Evolutionary conservation across 2,888 invertebrate species (phyloP).

Genomic region (Dicycla oo): DNA sequence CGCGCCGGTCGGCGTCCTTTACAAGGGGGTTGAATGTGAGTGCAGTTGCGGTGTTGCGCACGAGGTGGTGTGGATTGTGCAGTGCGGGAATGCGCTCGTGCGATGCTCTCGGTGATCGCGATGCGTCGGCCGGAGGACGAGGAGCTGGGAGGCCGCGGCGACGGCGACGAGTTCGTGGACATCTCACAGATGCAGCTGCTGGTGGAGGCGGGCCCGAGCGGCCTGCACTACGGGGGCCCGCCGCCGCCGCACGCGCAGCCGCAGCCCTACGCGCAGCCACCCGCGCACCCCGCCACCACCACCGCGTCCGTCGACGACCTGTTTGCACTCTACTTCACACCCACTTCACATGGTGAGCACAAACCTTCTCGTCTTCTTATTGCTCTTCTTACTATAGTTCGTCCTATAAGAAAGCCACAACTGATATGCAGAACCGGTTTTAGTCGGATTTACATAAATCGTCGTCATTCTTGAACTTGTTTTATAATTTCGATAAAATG

Average conservation of each 20-base stretch:
- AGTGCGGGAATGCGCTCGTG: slow-evolving; percentile 88
- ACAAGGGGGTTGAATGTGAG: slow-evolving; percentile 69
- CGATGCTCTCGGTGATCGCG: slow-evolving; percentile 92
- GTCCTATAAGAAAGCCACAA: slow-evolving; percentile 34
- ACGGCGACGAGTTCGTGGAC: slow-evolving; percentile 95
- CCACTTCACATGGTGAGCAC: slow-evolving; percentile 91
- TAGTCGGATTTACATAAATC: slow-evolving; percentile 57
- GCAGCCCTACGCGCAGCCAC: slow-evolving; percentile 81
- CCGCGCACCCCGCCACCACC: slow-evolving; percentile 84
- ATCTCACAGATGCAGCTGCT: slow-evolving; percentile 95
- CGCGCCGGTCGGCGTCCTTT: slow-evolving; percentile 67
- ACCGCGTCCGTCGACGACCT: slow-evolving; percentile 93
- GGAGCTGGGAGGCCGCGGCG: slow-evolving; percentile 88
- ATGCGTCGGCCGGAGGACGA: slow-evolving; percentile 94
- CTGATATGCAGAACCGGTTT: slow-evolving; percentile 65
- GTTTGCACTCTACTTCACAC: slow-evolving; percentile 94
- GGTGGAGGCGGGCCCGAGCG: slow-evolving; percentile 91
- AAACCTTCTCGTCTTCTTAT: slow-evolving; percentile 38
- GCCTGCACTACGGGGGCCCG: slow-evolving; percentile 86
- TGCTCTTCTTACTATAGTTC: slow-evolving; percentile 14
- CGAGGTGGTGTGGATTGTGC: slow-evolving; percentile 78
- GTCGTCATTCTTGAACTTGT: slow-evolving; percentile 58
- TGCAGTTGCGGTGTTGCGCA: slow-evolving; percentile 73
- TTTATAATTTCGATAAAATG: slow-evolving; percentile 43
- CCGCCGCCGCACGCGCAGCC: slow-evolving; percentile 87